These are phyloP conservation scores for Scrobipalpa costella DNA, from an alignment of 2,888 invertebrate genomes.

Conservation along the genomic window DNA sequence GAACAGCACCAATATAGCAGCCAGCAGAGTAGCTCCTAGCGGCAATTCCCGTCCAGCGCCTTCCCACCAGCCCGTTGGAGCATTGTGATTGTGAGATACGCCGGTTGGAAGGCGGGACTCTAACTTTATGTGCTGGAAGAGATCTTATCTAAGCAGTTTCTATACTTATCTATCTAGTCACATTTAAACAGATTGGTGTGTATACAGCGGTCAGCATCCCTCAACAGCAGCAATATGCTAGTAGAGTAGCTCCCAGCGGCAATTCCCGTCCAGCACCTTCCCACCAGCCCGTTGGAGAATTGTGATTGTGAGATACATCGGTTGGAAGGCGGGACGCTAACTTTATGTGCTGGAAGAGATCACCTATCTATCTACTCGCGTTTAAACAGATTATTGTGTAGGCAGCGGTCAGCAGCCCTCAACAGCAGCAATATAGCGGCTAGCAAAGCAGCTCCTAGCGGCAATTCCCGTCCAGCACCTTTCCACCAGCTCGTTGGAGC, in stretches of 20 bases:
- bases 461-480: constrained; percentile 51
- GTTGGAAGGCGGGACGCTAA: not conserved
- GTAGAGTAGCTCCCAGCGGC: constrained; percentile 53
- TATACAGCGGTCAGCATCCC: constrained; percentile 45
- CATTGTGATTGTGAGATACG: too few species aligned
- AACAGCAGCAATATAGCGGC: constrained; percentile 52
- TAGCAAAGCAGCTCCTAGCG: constrained; percentile 52
- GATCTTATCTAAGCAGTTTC: too few species aligned
- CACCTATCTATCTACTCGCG: constrained; percentile 49
- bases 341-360: constrained; percentile 3
- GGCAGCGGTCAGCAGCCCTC: constrained; percentile 45
- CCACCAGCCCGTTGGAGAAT: constrained; percentile 27
- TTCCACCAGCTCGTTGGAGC: constrained; percentile 32
- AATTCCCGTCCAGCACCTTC: constrained; percentile 48
- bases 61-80: constrained; percentile 33
- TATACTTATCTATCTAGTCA: too few species aligned
- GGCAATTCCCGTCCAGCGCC: constrained; percentile 52
- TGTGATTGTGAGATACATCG: too few species aligned
- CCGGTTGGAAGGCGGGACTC: not conserved
- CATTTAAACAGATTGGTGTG: constrained; percentile 40
- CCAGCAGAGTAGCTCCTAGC: constrained; percentile 52
- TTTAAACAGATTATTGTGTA: constrained; percentile 36
- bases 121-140: constrained; percentile 1
- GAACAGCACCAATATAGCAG: constrained; percentile 51
- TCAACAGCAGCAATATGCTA: constrained; percentile 54